These are phyloP conservation scores for Salvelinus fontinalis DNA, from an alignment of 2,113 vertebrate genomes.

Conservation along the genomic window DNA sequence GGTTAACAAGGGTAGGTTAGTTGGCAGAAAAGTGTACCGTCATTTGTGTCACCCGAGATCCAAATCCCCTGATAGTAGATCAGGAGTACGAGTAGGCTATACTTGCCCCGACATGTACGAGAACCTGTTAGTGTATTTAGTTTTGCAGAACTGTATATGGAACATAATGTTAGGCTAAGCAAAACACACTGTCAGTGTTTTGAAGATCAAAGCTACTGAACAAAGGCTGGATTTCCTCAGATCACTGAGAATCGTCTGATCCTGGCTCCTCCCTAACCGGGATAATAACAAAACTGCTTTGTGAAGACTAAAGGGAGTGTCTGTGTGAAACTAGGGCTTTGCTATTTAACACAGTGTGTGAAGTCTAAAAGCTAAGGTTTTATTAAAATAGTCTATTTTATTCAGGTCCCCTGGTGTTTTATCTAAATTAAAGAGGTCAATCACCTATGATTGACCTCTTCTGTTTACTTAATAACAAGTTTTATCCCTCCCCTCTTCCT, in stretches of 20 bases:
- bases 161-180: no score
- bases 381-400: no score
- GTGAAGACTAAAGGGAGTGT: not conserved
- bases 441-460: constrained; percentile 48
- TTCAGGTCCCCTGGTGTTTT: no score
- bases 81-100: not conserved
- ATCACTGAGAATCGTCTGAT: constrained; percentile 11
- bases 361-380: no score
- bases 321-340: constrained; percentile 6
- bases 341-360: no score
- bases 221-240: not conserved
- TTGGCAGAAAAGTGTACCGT: no score
- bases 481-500: not conserved
- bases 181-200: not conserved
- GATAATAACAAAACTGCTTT: not conserved
- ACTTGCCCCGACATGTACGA: not conserved
- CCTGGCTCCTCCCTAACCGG: constrained; percentile 2
- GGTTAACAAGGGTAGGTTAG: no score
- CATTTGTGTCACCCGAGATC: no score
- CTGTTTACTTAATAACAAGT: constrained; percentile 13
- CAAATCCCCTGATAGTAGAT: no score
- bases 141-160: not conserved
- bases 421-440: not conserved
- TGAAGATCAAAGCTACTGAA: not conserved
- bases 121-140: not conserved